Percentiles rank a stretch among this genome's conserved stretches.
Conservation (phyloP, 2,888 invertebrate genomes). For the Phengaris alcon region DNA sequence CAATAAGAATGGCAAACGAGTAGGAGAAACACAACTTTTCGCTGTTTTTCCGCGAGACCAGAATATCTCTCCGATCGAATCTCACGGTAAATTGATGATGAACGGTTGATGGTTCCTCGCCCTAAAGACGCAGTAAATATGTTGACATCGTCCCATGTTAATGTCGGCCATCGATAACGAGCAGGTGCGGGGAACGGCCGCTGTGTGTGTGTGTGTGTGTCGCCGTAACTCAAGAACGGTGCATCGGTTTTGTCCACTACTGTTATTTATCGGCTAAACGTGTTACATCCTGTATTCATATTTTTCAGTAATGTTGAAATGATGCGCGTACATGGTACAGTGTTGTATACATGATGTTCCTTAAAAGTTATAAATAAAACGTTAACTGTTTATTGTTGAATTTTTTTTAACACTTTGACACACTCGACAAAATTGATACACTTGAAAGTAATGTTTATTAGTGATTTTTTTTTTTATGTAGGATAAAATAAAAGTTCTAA, state of each 20-base stretch:
- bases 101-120: not conserved
- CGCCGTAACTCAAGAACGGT: constrained; percentile 50
- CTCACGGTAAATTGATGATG: not conserved
- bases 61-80: not conserved
- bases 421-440: too few relatives aligned
- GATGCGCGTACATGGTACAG: not conserved
- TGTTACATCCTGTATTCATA: constrained; percentile 42
- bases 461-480: too few relatives aligned
- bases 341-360: not conserved
- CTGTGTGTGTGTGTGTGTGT: constrained; percentile 57
- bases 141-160: constrained; percentile 39
- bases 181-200: constrained; percentile 67
- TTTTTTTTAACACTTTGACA: too few relatives aligned
- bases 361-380: not conserved
- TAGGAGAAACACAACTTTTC: too few relatives aligned
- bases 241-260: constrained; percentile 46
- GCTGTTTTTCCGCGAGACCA: too few relatives aligned
- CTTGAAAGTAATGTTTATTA: too few relatives aligned
- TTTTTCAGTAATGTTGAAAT: constrained; percentile 28
- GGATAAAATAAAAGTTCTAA: too few relatives aligned
- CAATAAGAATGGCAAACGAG: too few relatives aligned
- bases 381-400: too few relatives aligned
- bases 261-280: constrained; percentile 47
- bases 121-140: constrained; percentile 26
- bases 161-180: constrained; percentile 59